These are phyloP conservation scores for Camarhynchus parvulus DNA, from an alignment of 2,113 vertebrate genomes.

Conservation along the genomic window DNA sequence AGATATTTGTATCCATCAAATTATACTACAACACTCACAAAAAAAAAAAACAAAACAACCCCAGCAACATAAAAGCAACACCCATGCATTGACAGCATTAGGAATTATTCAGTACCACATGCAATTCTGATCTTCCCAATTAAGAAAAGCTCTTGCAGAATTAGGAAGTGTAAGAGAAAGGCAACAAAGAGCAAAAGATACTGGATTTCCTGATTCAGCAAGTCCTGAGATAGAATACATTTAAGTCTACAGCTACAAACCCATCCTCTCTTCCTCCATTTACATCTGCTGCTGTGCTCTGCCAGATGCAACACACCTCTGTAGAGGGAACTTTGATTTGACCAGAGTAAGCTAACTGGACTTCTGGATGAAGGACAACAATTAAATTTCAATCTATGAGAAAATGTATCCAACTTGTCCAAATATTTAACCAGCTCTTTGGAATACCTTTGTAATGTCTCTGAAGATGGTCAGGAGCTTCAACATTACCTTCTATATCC, in stretches of 20 bases:
- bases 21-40: neutral
- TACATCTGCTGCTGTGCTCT: neutral
- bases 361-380: neutral
- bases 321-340: neutral
- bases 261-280: neutral
- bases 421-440: neutral
- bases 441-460: neutral
- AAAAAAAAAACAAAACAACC: neutral
- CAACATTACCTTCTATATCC: neutral
- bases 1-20: neutral
- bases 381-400: neutral
- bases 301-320: neutral
- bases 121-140: neutral
- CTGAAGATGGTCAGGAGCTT: neutral
- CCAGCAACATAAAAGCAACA: neutral
- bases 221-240: neutral
- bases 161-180: neutral
- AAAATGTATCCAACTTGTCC: neutral
- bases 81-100: neutral
- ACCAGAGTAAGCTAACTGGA: neutral
- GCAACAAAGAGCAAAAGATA: neutral
- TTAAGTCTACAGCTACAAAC: neutral
- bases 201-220: neutral
- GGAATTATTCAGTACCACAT: neutral
- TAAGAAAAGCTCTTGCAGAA: neutral